phyloP scores from a whole-genome alignment of 2,797 vertebrate species.

The Pteropus rufus region DNA sequence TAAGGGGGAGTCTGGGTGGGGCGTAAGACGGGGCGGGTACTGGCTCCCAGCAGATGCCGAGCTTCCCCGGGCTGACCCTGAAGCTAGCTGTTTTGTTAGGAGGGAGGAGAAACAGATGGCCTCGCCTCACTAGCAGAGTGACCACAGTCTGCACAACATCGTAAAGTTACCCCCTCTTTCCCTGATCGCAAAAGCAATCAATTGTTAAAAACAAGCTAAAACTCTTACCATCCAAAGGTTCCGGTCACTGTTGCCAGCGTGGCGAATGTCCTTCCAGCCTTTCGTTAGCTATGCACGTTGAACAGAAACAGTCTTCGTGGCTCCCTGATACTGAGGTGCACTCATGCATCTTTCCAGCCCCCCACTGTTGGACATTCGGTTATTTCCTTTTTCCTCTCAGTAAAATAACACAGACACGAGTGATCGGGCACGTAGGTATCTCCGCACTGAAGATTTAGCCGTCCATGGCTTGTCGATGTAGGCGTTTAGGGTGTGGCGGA shows the following conservation, averaged over 20 bases:
- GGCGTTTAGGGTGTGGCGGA: not conserved
- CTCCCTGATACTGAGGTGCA: fast-evolving
- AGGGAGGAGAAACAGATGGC: not conserved
- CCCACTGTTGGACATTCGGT: not conserved
- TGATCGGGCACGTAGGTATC: not conserved
- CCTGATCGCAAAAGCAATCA: not conserved
- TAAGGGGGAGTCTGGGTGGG: not conserved
- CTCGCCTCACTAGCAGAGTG: not conserved
- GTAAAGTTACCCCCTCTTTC: not conserved
- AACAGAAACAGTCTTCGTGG: not conserved
- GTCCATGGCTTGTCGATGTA: not conserved
- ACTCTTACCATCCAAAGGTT: not conserved
- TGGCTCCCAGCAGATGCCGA: fast-evolving
- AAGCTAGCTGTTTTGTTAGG: not conserved
- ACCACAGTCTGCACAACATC: not conserved
- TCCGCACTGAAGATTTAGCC: not conserved
- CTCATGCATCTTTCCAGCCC: not conserved
- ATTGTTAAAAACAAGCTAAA: not conserved
- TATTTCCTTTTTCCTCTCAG: not conserved
- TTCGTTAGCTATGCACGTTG: not conserved
- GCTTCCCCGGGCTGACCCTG: not conserved
- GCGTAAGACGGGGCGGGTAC: not conserved
- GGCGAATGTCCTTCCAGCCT: not conserved
- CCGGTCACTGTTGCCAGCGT: not conserved
- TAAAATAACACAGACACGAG: not conserved